phyloP scores from a whole-genome alignment of 2,888 invertebrate species.

The Diaphora mendica region DNA sequence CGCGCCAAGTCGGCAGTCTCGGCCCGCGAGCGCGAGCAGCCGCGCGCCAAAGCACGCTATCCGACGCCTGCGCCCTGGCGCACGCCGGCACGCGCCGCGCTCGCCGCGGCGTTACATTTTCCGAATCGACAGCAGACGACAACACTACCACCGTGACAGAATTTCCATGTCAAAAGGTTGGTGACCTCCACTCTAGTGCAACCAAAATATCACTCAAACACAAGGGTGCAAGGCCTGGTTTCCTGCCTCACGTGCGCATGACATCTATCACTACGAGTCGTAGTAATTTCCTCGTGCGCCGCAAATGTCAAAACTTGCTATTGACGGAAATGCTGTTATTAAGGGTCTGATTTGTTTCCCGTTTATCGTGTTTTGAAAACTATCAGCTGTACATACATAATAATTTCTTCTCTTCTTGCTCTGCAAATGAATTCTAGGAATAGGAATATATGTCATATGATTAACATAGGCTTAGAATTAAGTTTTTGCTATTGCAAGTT shows the following conservation, averaged over 20 bases:
- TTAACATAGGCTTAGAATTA: neutral
- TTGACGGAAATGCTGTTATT: conserved; percentile 51
- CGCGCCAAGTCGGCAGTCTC: conserved; percentile 77
- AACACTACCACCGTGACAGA: conserved; percentile 79
- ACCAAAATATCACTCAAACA: conserved; percentile 68
- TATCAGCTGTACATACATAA: conserved; percentile 24
- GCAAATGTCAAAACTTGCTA: conserved; percentile 71
- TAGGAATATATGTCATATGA: neutral
- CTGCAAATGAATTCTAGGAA: neutral
- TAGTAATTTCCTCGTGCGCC: conserved; percentile 70
- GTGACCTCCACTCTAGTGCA: conserved; percentile 73
- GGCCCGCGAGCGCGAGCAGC: conserved; percentile 80
- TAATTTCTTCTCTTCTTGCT: neutral
- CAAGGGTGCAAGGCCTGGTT: conserved; percentile 54
- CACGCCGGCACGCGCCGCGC: conserved; percentile 78
- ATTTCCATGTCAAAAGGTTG: conserved; percentile 85
- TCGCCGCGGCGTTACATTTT: conserved; percentile 83
- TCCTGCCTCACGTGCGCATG: conserved; percentile 47
- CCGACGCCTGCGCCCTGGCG: conserved; percentile 82
- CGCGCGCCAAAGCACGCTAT: conserved; percentile 76
- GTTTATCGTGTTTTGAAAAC: conserved; percentile 39
- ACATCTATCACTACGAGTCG: conserved; percentile 56
- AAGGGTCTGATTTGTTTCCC: conserved; percentile 48
- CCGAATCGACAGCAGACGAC: conserved; percentile 81
- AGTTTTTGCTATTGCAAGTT: neutral